These are phyloP conservation scores for Platygyra sinensis DNA, from an alignment of 64 coral and sea anemone species.

Conservation along the genomic window DNA sequence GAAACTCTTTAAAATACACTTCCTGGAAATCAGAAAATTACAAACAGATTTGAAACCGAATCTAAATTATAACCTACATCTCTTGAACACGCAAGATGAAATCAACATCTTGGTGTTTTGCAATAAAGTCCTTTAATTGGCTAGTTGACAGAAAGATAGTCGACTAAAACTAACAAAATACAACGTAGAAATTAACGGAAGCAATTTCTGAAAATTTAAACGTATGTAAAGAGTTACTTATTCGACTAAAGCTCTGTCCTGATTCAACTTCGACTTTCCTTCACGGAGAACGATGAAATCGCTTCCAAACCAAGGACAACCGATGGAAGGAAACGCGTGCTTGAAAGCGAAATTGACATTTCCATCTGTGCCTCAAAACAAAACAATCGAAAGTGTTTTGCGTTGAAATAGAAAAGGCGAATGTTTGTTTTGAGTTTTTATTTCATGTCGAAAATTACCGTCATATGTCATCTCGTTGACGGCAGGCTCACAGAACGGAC, in stretches of 20 bases:
- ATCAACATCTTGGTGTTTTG: not conserved
- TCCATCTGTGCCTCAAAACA: not conserved
- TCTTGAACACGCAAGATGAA: not conserved
- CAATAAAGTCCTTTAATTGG: not conserved
- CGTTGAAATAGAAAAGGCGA: not conserved
- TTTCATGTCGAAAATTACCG: constrained; percentile 22
- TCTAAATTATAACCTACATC: too few relatives aligned
- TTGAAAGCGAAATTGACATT: not conserved
- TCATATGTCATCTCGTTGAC: constrained; percentile 30
- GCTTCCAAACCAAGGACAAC: not conserved
- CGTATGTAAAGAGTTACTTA: not conserved
- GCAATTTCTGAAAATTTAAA: not conserved
- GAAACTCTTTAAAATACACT: too few relatives aligned
- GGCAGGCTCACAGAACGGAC: not conserved
- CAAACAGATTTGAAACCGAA: not conserved
- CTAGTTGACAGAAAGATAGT: constrained; percentile 4
- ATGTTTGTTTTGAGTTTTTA: constrained; percentile 46
- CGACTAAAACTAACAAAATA: constrained; percentile 7
- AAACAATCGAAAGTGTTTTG: constrained; percentile 1
- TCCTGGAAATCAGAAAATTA: not conserved
- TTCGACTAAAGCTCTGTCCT: not conserved
- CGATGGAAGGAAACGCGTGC: not conserved
- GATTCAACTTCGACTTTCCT: not conserved
- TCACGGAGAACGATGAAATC: not conserved
- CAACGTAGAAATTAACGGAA: constrained; percentile 31